These are phyloP conservation scores for Stegophylla sp. DNA, from an alignment of 2,888 invertebrate species.

Conservation along the genomic window DNA sequence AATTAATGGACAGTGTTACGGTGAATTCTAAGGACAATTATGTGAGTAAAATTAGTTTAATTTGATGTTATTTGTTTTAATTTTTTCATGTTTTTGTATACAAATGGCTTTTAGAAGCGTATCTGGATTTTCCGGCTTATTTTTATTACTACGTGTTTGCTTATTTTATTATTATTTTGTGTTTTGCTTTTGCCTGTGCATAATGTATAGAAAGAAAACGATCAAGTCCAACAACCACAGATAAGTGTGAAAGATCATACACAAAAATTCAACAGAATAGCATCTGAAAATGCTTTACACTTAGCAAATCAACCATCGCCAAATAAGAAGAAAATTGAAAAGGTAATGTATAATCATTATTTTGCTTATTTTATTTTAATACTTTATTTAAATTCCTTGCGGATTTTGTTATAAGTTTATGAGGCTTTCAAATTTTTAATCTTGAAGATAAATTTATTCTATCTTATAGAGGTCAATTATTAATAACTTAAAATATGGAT, in stretches of 20 bases:
- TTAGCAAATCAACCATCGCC: slow-evolving; percentile 65
- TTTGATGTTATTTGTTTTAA: slow-evolving; percentile 1
- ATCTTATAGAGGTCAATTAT: too few relatives aligned
- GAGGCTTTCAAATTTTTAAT: too few relatives aligned
- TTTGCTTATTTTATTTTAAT: slow-evolving; percentile 60
- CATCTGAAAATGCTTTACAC: slow-evolving; percentile 74
- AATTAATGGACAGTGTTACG: slow-evolving; percentile 60
- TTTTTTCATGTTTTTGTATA: slow-evolving; percentile 31
- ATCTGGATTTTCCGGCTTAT: slow-evolving; percentile 44
- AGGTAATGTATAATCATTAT: slow-evolving; percentile 57
- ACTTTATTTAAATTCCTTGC: too few relatives aligned
- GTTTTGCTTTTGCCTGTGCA: slow-evolving; percentile 53
- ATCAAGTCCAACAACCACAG: slow-evolving; percentile 63
- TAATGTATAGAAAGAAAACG: slow-evolving; percentile 60
- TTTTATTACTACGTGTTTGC: slow-evolving; percentile 35
- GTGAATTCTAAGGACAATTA: slow-evolving; percentile 47
- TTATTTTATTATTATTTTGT: slow-evolving; percentile 51
- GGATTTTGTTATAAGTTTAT: too few relatives aligned
- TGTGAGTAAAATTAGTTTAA: slow-evolving; percentile 21
- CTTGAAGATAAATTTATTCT: too few relatives aligned
- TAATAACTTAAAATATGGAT: too few relatives aligned
- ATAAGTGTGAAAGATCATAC: slow-evolving; percentile 91
- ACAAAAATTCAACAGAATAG: slow-evolving; percentile 90
- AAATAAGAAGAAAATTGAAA: slow-evolving; percentile 62
- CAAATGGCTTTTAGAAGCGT: slow-evolving; percentile 29